Evolutionary conservation across 2,797 vertebrate genomes (phyloP).

Genomic region (Brachymystax lenok): DNA sequence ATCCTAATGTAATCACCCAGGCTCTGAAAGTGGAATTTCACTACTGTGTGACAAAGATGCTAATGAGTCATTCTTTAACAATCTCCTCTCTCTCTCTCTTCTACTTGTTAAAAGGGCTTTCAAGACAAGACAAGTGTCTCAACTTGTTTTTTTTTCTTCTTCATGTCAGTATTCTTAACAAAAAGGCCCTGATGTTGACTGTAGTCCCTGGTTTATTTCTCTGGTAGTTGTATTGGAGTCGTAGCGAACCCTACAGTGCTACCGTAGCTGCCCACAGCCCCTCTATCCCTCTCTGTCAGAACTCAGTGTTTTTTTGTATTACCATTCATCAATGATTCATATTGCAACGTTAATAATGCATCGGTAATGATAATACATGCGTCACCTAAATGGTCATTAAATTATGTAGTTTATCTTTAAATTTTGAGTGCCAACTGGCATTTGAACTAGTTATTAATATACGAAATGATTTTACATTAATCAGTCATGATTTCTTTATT

Average conservation of each 20-base stretch:
- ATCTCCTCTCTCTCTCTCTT: background rate
- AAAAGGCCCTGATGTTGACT: background rate
- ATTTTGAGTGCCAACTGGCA: slow-evolving; percentile 17
- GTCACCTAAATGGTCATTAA: slow-evolving; percentile 42
- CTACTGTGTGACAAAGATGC: slow-evolving; percentile 6
- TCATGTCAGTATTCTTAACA: background rate
- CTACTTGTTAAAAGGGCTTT: background rate
- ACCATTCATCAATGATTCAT: slow-evolving; percentile 40
- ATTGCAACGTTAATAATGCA: slow-evolving; percentile 43
- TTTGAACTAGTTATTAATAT: slow-evolving; percentile 19
- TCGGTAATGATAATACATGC: slow-evolving; percentile 32
- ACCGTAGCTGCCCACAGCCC: slow-evolving; percentile 7
- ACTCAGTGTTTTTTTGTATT: slow-evolving; percentile 36
- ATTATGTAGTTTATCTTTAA: slow-evolving; percentile 38
- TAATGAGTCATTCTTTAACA: slow-evolving; percentile 18
- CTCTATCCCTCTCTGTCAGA: slow-evolving; percentile 32
- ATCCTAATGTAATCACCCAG: background rate
- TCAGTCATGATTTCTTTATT: slow-evolving; percentile 1
- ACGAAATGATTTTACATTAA: slow-evolving; percentile 3
- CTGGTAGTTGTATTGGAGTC: background rate
- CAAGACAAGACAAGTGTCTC: background rate
- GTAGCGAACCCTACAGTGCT: background rate
- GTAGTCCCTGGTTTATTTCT: background rate
- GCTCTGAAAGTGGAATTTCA: background rate
- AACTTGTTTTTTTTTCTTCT: background rate